Base-by-base conservation (phyloP, 2,888 invertebrate genomes). In the Bhutanitis thaidina region DNA sequence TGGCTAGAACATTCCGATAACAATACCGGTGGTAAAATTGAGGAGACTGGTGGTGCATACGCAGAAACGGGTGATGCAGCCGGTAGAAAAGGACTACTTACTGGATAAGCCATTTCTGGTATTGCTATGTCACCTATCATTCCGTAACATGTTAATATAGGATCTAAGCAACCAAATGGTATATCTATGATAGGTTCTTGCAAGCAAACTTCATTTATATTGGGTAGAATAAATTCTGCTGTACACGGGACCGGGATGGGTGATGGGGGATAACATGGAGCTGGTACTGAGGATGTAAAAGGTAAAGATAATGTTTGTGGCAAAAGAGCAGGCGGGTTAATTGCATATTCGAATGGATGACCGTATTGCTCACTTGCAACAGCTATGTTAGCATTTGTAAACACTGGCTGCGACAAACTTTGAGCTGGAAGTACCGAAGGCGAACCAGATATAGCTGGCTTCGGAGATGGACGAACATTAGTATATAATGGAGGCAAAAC, bases 31-130 rank as follows among this genome's bases (percentile, higher is more conserved):
- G 77, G 72, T 10, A 74, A 32, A 0, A 55, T 25, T 0, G 70
- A 63, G 0, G 66, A 62, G 4, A 69, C 58, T 0, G 69, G 62
- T 1, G 64, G 67, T 4, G 68, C 64, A 10, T 71, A 32, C 0
- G 71, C 65, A 0, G 79, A 80, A 1, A 77, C 61, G 0, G 80
- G 77, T 0, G 80, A 80, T 0, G 79, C 70, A 0, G 65, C 67
- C 40, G 80, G 78, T 56, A 77, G 37, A 44, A 70, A 76, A 1
- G 74, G 67, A 54, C 67, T 73, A 8, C 61, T 46, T 29, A 66
- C 55, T 0, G 61, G 46, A 39, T 7, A 49, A 29, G 36, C 37
- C 16, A 49, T 49, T 45, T 45, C 58, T 41, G 39, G 55, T 54
- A 32, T 39, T 43, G 25, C 44, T 7, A 53, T 45, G 12, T 58